A percentile compares a stretch with the other conserved stretches of the same genome.
Conservation (phyloP, 2,888 invertebrate species). For the Desoria tigrina region DNA sequence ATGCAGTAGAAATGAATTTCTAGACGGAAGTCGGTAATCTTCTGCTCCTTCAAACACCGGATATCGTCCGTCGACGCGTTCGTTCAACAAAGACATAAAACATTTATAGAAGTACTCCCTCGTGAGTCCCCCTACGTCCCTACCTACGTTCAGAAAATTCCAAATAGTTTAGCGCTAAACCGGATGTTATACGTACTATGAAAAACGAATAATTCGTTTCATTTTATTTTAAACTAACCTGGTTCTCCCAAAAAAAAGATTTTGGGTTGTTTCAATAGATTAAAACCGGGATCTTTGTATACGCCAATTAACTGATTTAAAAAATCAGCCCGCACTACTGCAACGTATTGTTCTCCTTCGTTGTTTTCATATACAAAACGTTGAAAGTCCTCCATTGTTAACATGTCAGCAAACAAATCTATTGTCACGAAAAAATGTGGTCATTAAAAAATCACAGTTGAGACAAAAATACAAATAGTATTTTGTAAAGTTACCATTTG, state of each 20-base stretch:
- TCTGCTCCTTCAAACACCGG: background rate
- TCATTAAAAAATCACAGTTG: too few relatives aligned
- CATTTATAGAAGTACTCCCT: background rate
- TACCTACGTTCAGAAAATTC: background rate
- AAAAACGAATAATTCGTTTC: too few relatives aligned
- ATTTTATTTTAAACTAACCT: too few relatives aligned
- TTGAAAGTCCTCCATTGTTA: conserved; percentile 1
- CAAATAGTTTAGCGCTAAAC: background rate
- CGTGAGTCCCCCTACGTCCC: background rate
- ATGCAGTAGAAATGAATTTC: background rate
- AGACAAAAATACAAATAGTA: too few relatives aligned
- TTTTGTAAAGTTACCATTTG: too few relatives aligned
- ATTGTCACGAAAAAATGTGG: too few relatives aligned
- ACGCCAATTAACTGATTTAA: too few relatives aligned
- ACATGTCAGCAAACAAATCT: too few relatives aligned
- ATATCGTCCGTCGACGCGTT: background rate
- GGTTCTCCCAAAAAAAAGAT: background rate
- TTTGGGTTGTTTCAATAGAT: background rate
- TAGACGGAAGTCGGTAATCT: background rate
- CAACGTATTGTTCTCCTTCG: background rate
- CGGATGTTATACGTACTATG: too few relatives aligned
- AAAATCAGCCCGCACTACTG: background rate
- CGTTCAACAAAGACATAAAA: background rate
- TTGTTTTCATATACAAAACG: background rate
- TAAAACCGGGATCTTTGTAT: background rate